Evolutionary conservation across 2,888 invertebrate species (phyloP).

Genomic region (Nebria brevicollis): DNA sequence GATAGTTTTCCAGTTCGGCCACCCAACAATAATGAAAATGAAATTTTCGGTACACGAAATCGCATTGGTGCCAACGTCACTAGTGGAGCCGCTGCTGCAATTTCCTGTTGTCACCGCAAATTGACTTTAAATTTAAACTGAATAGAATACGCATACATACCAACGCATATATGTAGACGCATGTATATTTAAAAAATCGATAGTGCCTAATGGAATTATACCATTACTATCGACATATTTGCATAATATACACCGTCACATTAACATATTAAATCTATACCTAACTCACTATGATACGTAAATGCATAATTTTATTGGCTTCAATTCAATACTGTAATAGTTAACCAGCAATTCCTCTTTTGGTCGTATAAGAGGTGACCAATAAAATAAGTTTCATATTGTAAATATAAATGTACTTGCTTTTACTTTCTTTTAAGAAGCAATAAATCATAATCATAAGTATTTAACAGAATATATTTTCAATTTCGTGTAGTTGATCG

Average conservation of each 20-base stretch:
- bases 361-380: too few species aligned
- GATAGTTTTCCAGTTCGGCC: neutral
- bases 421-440: too few species aligned
- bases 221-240: neutral
- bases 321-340: too few species aligned
- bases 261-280: neutral
- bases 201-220: neutral
- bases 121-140: constrained; percentile 14
- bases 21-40: neutral
- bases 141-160: neutral
- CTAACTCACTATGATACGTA: neutral
- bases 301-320: too few species aligned
- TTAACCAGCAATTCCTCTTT: too few species aligned
- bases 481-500: too few species aligned
- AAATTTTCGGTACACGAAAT: neutral
- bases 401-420: too few species aligned
- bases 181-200: neutral
- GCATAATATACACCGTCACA: neutral
- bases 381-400: too few species aligned
- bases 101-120: constrained; percentile 19
- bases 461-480: too few species aligned
- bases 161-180: neutral
- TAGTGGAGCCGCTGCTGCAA: neutral
- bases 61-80: neutral
- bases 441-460: too few species aligned